Percentiles rank a stretch among this genome's conserved stretches.
These are phyloP conservation scores for Pseudomyrmex concolor DNA, from an alignment of 1,140 invertebrate species.

Conservation along the genomic window DNA sequence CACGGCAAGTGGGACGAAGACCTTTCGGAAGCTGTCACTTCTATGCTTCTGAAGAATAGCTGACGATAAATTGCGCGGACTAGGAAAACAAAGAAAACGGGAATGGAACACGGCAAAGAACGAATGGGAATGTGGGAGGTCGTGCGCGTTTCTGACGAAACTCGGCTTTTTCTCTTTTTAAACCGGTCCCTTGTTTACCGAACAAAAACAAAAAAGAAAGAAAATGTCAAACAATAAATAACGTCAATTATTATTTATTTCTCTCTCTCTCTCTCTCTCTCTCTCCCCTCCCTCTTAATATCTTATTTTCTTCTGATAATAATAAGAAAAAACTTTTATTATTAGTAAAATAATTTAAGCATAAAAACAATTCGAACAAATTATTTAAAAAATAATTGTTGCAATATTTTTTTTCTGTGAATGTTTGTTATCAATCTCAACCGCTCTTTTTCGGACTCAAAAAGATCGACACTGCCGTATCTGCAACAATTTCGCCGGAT, in stretches of 20 bases:
- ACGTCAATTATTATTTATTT: not conserved
- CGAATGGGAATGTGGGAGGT: constrained; percentile 20
- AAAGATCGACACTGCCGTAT: not conserved
- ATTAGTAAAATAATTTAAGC: not conserved
- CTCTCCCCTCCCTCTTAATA: too few species aligned
- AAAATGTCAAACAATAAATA: not conserved
- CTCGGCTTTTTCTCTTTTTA: not conserved
- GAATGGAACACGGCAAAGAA: constrained; percentile 31
- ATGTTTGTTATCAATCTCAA: not conserved
- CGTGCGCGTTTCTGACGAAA: constrained; percentile 23
- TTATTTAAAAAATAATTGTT: not conserved
- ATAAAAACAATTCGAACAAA: not conserved
- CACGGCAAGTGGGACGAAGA: constrained; percentile 31
- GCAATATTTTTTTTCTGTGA: not conserved
- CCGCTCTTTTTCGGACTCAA: not conserved
- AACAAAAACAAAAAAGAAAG: not conserved
- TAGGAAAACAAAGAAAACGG: constrained; percentile 23
- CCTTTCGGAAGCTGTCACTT: constrained; percentile 48
- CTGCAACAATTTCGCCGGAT: constrained; percentile 24
- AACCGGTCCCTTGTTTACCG: too few species aligned
- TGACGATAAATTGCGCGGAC: constrained; percentile 27
- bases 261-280: too few species aligned
- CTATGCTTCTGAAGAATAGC: constrained; percentile 57
- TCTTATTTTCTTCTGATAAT: too few species aligned
- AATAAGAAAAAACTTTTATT: not conserved